Evolutionary conservation across 2,888 invertebrate species (phyloP), one percentile per base, ranked within the genome.

Genomic region (Luffia ferchaultella): DNA sequence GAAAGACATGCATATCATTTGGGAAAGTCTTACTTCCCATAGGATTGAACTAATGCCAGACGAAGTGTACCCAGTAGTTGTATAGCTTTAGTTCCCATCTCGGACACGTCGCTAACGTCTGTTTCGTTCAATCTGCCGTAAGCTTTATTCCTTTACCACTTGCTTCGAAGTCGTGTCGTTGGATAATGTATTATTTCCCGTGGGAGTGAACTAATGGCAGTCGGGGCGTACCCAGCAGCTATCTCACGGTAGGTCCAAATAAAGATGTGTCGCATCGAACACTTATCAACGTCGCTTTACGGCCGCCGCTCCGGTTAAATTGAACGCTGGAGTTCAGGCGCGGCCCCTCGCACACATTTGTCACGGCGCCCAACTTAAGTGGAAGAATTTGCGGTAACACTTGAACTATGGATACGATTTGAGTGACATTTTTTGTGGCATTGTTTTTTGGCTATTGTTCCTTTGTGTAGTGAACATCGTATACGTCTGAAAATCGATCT

Each of bases 221-320:
- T n/a, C 30, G 30, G 30, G 30, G 5, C 30, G 30, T 12, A 30
- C 30, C 30, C 30, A 12, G 5, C 30, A 12, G 30, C 12, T 30
- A 30, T 30, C 40, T 70, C 60, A 58, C 55, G 62, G 65, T 69
- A 58, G 59, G 59, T 61, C 63, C 62, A 60, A 67, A 70, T 68
- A 67, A 63, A 69, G 70, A 72, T 62, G 65, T 68, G 69, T 68
- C 67, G 65, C 64, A 64, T 68, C 58, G 69, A 67, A 70, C 68
- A 74, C 71, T 72, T 72, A 72, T 73, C 73, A 73, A 70, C 62
- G 74, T 73, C 72, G 65, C 58, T 66, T 69, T 67, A 68, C 64
- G 68, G 68, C 68, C 62, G 65, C 64, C 48, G 42, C 45, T 19
- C 60, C 63, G 64, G 66, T 68, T 74, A 67, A 69, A 73, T 45